Base-by-base conservation (phyloP, 1,140 invertebrate species). In the Anadara kagoshimensis region DNA sequence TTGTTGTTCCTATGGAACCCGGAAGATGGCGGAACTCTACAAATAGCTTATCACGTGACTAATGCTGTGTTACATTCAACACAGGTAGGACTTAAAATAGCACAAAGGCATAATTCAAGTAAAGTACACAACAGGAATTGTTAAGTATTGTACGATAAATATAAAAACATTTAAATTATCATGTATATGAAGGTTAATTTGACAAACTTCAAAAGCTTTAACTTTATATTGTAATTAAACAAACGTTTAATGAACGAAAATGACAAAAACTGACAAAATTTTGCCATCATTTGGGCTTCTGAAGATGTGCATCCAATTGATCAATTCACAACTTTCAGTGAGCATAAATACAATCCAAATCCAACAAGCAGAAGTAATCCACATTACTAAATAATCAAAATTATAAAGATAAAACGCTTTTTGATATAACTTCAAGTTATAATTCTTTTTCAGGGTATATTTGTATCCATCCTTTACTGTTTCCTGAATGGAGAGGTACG, bases 1-100 rank as follows among this genome's bases (percentile, higher is more conserved):
- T 80, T 92, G 1, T 71, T 92, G 3, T 92, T 92, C 75, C 82
- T 91, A 22, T 82, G 89, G 62, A 91, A 91, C 73, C 91, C 91
- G 0, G 83, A 84, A n/a, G 86, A 88, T 41, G 80, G 84, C 1
- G 83, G 82, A 0, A 82, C 83, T 20, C 79, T 85, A 18, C 80
- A 90, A 54, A 82, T 82, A 16, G 83, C 85, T 1, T 91, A 91
- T 69, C 88, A 91, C 79, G 85, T 92, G 7, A 85, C 85, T 8
- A 91, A 92, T 80, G 87, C 91, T 1, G 74, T 91, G 16, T 80
- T 91, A 8, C 89, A 91, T 59, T 90, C 91, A 2, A 89, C 90
- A 41, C 91, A 92, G 88, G 91, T 92, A 83, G 45, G 73, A 51
- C 18, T 44, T 18, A 59, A 20, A 20, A 53, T n/a, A 45, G 26